A percentile compares a stretch with the other conserved stretches of the same genome.
phyloP scores from a whole-genome alignment of 2,797 vertebrate genomes.

The Epinephelus awoara region DNA sequence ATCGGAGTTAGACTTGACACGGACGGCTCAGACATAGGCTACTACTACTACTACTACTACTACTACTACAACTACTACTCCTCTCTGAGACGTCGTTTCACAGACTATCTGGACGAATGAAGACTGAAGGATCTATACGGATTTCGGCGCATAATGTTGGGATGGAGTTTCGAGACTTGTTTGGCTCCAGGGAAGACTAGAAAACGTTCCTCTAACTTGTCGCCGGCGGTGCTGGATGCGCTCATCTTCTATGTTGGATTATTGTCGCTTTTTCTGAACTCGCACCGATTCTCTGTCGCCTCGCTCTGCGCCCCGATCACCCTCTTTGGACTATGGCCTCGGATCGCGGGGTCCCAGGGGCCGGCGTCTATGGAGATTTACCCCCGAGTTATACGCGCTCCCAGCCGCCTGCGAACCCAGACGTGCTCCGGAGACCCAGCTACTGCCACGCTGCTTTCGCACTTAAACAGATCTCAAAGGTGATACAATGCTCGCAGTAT shows the following conservation, averaged over 20 bases:
- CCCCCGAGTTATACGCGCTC: constrained; percentile 89
- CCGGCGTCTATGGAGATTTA: constrained; percentile 87
- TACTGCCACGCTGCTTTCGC: constrained; percentile 91
- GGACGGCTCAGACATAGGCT: constrained; percentile 74
- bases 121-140: constrained; percentile 88
- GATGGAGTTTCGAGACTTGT: constrained; percentile 89
- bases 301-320: constrained; percentile 69
- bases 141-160: constrained; percentile 92
- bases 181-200: constrained; percentile 88
- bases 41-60: constrained; percentile 72
- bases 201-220: constrained; percentile 71
- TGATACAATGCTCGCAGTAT: constrained; percentile 67
- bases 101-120: constrained; percentile 87
- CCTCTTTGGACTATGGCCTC: constrained; percentile 90
- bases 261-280: constrained; percentile 79
- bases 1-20: constrained; percentile 86
- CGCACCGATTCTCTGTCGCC: constrained; percentile 72
- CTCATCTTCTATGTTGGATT: constrained; percentile 85
- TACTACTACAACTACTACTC: constrained; percentile 61
- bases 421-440: constrained; percentile 87
- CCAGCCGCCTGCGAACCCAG: constrained; percentile 82
- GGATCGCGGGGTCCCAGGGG: constrained; percentile 87
- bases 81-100: constrained; percentile 80
- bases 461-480: constrained; percentile 92
- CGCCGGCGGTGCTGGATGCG: constrained; percentile 84